A percentile compares a stretch with the other conserved stretches of the same genome.
Evolutionary conservation across 1,140 invertebrate species (phyloP).

Genomic region (Callitettix versicolor): DNA sequence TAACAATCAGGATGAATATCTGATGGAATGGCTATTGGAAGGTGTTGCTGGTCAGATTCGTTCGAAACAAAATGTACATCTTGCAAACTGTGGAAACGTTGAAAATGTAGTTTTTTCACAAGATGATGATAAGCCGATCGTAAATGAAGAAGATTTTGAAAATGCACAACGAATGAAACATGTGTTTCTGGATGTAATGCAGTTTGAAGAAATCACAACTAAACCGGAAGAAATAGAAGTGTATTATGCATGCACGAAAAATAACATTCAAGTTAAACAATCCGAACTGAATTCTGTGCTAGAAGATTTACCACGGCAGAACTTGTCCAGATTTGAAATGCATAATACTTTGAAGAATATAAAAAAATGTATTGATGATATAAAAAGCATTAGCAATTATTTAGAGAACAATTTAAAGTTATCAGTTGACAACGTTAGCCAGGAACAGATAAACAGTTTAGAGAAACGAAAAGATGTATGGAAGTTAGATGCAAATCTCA

Average conservation of each 20-base stretch:
- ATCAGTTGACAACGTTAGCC: neutral
- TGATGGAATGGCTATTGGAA: constrained; percentile 12
- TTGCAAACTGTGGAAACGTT: neutral
- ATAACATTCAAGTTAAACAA: neutral
- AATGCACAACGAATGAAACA: neutral
- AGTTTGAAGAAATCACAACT: neutral
- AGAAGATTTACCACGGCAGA: neutral
- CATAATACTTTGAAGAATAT: neutral
- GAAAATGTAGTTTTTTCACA: neutral
- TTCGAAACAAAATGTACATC: neutral
- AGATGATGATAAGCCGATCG: neutral
- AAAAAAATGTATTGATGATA: neutral
- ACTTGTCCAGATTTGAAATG: neutral
- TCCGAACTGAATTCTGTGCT: neutral
- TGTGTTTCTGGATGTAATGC: neutral
- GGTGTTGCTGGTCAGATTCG: neutral
- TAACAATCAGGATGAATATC: constrained; percentile 6
- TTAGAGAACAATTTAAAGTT: constrained; percentile 1
- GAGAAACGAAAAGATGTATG: neutral
- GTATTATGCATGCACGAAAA: neutral
- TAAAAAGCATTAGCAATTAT: neutral
- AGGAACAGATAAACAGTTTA: neutral
- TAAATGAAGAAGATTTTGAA: constrained; percentile 6
- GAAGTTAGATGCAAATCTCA: neutral
- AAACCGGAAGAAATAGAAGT: neutral